These are phyloP conservation scores for Anthoscopus minutus DNA, from an alignment of 2,113 vertebrate species.

Conservation along the genomic window DNA sequence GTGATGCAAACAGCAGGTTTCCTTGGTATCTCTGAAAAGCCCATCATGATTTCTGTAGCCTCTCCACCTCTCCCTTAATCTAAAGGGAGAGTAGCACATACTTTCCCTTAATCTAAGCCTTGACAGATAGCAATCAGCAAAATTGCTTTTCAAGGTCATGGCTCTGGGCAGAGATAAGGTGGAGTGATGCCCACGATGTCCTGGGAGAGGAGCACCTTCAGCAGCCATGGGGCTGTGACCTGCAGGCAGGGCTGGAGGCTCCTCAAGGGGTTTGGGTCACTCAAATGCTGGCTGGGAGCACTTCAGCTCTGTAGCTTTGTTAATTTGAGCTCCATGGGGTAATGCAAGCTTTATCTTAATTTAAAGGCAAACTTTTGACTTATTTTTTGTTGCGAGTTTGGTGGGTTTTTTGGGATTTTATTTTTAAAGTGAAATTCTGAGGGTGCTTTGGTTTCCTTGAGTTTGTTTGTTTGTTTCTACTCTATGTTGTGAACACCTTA, in stretches of 20 bases:
- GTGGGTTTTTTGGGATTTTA: fast-evolving
- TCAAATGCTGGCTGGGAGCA: background rate
- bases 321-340: background rate
- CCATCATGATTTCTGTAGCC: background rate
- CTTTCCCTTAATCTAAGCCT: background rate
- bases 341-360: background rate
- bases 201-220: background rate
- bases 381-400: background rate
- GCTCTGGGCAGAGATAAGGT: background rate
- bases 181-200: background rate
- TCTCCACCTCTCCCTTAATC: background rate
- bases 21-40: background rate
- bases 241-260: background rate
- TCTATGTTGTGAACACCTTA: fast-evolving
- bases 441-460: background rate
- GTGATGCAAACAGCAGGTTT: background rate
- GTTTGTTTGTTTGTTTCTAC: background rate
- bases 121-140: conserved; percentile 57
- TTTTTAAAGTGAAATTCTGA: background rate
- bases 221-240: background rate
- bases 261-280: fast-evolving
- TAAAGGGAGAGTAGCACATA: background rate
- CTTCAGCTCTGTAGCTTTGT: background rate
- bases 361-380: background rate
- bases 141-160: conserved; percentile 66